phyloP scores from a whole-genome alignment of 2,888 invertebrate genomes.

The Plebejus argus region DNA sequence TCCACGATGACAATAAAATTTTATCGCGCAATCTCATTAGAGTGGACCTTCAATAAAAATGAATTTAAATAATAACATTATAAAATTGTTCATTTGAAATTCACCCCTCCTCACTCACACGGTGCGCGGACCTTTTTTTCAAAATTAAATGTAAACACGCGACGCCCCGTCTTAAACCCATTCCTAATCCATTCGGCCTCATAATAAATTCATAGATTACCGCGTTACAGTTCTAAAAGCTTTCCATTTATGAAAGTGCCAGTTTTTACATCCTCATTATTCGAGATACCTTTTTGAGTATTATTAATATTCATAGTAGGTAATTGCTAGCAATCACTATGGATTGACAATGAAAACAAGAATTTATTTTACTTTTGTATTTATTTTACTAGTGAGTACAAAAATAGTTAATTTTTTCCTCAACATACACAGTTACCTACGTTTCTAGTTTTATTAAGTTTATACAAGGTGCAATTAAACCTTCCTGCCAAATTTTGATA shows the following conservation, averaged over 20 bases:
- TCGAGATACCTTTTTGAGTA: not conserved
- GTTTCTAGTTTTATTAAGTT: too few species aligned
- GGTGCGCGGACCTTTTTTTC: conserved; percentile 20
- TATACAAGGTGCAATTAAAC: too few species aligned
- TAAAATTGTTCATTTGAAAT: conserved; percentile 29
- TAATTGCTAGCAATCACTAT: not conserved
- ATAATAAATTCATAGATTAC: conserved; percentile 31
- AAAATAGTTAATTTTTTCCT: too few species aligned
- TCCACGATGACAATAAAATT: not conserved
- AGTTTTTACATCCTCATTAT: conserved; percentile 1
- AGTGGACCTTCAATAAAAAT: conserved; percentile 15
- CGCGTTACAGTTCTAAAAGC: conserved; percentile 21
- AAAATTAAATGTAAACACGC: conserved; percentile 32
- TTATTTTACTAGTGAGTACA: too few species aligned
- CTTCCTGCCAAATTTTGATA: too few species aligned
- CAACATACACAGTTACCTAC: too few species aligned
- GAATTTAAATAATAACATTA: conserved; percentile 22
- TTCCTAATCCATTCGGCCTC: conserved; percentile 30
- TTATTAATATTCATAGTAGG: not conserved
- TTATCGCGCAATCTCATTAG: conserved; percentile 6
- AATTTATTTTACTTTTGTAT: too few species aligned
- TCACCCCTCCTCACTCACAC: conserved; percentile 27
- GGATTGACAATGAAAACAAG: not conserved
- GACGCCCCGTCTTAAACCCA: conserved; percentile 30
- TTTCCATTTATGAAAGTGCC: conserved; percentile 27